A percentile compares a stretch with the other conserved stretches of the same genome.
Evolutionary conservation across 1,140 invertebrate genomes (phyloP).

Genomic region (Macrobrachium rosenbergii): DNA sequence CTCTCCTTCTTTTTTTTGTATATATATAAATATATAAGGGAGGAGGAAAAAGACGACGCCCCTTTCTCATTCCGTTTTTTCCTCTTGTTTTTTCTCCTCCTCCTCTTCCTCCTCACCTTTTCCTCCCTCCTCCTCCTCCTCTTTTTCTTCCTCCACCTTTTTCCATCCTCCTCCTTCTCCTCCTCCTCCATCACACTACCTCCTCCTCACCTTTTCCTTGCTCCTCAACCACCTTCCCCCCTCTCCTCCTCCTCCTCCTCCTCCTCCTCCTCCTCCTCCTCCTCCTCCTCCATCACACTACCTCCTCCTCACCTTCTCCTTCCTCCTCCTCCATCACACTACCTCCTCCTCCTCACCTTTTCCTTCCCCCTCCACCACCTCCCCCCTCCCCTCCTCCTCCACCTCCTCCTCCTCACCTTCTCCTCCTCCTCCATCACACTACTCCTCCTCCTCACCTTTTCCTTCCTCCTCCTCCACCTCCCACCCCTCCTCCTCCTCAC

Average conservation of each 20-base stretch:
- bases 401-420: not conserved
- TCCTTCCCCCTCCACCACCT: not conserved
- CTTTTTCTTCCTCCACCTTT: not conserved
- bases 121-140: too few relatives aligned
- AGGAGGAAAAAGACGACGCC: too few relatives aligned
- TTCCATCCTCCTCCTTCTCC: too few relatives aligned
- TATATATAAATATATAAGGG: not conserved
- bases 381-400: not conserved
- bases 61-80: not conserved
- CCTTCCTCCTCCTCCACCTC: not conserved
- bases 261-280: too few relatives aligned
- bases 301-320: conserved; percentile 16
- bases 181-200: too few relatives aligned
- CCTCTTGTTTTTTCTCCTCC: not conserved
- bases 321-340: too few relatives aligned
- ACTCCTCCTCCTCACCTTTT: not conserved
- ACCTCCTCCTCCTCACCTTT: too few relatives aligned
- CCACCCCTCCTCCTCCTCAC: not conserved
- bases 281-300: not conserved
- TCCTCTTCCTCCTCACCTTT: not conserved
- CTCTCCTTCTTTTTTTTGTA: not conserved
- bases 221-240: not conserved
- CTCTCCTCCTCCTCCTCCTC: too few relatives aligned
- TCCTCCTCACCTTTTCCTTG: not conserved
- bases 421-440: too few relatives aligned